These are phyloP conservation scores for Trissoscelio sp. DNA, from an alignment of 2,888 invertebrate genomes.

Conservation along the genomic window DNA sequence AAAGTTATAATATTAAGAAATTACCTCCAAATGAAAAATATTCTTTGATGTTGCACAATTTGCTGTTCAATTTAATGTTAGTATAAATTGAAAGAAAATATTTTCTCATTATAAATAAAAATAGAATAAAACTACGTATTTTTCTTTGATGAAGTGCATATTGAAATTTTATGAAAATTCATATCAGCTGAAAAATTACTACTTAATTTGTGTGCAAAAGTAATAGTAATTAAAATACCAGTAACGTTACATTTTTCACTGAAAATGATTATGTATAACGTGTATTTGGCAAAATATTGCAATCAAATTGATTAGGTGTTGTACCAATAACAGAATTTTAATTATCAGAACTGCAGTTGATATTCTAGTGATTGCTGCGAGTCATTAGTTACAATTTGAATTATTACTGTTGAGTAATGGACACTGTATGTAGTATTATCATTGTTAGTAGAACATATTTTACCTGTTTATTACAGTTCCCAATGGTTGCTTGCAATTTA, in stretches of 20 bases:
- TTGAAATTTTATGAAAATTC: no score
- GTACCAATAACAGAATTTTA: slow-evolving; percentile 30
- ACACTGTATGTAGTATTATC: slow-evolving; percentile 6
- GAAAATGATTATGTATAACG: no score
- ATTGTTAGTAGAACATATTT: slow-evolving; percentile 30
- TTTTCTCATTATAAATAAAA: not conserved
- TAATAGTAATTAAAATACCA: no score
- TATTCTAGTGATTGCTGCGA: slow-evolving; percentile 24
- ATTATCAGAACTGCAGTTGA: slow-evolving; percentile 17
- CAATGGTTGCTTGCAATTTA: slow-evolving; percentile 9
- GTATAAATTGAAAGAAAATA: not conserved
- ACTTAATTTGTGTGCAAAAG: no score
- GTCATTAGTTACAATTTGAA: slow-evolving; percentile 37
- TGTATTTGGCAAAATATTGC: not conserved
- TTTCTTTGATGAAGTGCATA: not conserved
- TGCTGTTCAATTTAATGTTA: not conserved
- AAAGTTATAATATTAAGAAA: not conserved
- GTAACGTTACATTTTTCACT: no score
- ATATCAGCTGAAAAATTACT: no score
- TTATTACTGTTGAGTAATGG: slow-evolving; percentile 16
- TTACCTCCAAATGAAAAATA: not conserved
- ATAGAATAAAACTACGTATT: not conserved
- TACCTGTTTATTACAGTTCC: slow-evolving; percentile 20
- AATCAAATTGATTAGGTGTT: slow-evolving; percentile 2
- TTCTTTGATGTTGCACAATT: not conserved